Percentiles rank a stretch among this genome's conserved stretches.
phyloP scores from a whole-genome alignment of 2,888 invertebrate species.

The Monoplex corrugatus region DNA sequence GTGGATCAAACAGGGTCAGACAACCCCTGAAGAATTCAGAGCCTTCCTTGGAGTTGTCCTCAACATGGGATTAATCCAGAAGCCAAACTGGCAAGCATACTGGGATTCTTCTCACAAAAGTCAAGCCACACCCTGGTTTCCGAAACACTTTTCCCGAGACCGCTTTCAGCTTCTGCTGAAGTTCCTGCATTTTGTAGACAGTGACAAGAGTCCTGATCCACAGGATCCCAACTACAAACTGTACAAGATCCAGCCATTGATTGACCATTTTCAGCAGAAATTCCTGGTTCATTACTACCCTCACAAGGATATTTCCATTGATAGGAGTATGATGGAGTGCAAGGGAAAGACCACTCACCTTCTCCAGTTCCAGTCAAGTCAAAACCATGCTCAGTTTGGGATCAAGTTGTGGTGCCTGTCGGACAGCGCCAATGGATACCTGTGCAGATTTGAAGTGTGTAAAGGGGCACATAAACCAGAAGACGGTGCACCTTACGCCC shows the following conservation, averaged over 20 bases:
- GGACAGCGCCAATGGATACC: too few relatives aligned
- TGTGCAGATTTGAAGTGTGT: too few relatives aligned
- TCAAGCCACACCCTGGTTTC: conserved; percentile 40
- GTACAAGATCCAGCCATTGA: conserved; percentile 15
- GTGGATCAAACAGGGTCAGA: conserved; percentile 30
- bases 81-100: conserved; percentile 1
- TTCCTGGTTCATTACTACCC: background rate
- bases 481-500: too few relatives aligned
- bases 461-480: too few relatives aligned
- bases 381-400: too few relatives aligned
- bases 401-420: too few relatives aligned
- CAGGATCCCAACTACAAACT: background rate
- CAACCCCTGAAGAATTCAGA: conserved; percentile 21
- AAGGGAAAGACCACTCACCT: too few relatives aligned
- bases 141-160: conserved; percentile 24
- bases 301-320: background rate
- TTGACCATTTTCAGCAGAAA: background rate
- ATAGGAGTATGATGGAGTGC: too few relatives aligned
- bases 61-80: conserved; percentile 40
- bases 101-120: conserved; percentile 23
- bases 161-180: background rate
- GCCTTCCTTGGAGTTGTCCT: conserved; percentile 10
- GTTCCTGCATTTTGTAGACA: conserved; percentile 35
- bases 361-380: too few relatives aligned
- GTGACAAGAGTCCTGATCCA: background rate